Conservation (phyloP, 2,888 invertebrate genomes). For the Plebejus argus region DNA sequence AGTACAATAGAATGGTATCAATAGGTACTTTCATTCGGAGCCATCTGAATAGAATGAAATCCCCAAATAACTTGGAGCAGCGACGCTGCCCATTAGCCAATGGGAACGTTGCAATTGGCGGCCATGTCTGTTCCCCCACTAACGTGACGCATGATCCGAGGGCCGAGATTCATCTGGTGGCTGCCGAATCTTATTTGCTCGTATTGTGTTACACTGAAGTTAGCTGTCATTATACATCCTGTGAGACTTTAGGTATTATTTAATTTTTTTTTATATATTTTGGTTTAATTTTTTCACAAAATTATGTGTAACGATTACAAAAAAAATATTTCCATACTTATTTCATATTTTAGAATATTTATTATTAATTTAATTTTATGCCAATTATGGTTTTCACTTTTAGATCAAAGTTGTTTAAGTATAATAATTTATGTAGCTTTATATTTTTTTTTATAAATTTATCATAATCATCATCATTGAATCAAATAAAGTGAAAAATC, state of each 20-base stretch:
- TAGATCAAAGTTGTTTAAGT: too few species aligned
- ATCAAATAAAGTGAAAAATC: too few species aligned
- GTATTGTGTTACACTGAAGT: neutral
- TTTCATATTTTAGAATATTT: too few species aligned
- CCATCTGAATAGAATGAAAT: slow-evolving; percentile 7
- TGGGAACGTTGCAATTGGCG: slow-evolving; percentile 43
- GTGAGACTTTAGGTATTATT: neutral
- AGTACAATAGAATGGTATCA: neutral
- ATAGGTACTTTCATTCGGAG: slow-evolving; percentile 11
- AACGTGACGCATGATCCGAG: slow-evolving; percentile 34
- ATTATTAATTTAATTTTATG: too few species aligned
- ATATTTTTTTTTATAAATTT: too few species aligned
- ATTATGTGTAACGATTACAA: neutral
- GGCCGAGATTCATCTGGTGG: slow-evolving; percentile 43
- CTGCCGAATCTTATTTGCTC: slow-evolving; percentile 55
- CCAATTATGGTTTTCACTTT: too few species aligned
- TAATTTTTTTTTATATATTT: neutral
- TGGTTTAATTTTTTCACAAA: neutral
- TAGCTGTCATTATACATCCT: neutral
- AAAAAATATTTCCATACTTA: too few species aligned
- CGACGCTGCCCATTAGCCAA: slow-evolving; percentile 47
- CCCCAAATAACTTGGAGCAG: neutral
- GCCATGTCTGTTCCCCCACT: slow-evolving; percentile 66
- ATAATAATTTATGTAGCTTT: too few species aligned
- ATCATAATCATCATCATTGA: too few species aligned